Base-by-base conservation (phyloP, 2,113 vertebrate species). In the Danionella cerebrum region DNA sequence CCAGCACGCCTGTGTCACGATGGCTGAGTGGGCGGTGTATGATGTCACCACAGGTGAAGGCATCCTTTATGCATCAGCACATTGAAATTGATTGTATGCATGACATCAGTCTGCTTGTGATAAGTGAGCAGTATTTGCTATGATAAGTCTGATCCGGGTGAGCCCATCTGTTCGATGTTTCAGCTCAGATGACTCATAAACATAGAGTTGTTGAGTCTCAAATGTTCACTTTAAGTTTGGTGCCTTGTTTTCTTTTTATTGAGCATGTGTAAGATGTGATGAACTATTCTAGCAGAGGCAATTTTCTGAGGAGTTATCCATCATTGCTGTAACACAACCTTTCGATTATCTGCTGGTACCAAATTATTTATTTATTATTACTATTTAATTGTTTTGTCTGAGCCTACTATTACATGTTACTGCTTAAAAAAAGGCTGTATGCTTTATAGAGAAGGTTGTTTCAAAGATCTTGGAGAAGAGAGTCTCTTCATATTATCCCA, bases 31-130 rank as follows among this genome's bases (percentile, higher is more conserved):
- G 67, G 18, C 62, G 72, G 42, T 48, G 42, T 60, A 48, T 48
- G 31, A 67, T 55, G 41, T 65, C 21, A 79, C 82, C 85, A 86
- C 82, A 87, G 81, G 86, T 87, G 82, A 84, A 73, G 58, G 44
- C 69, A 78, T 60, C 39, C 27, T 14, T 27, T 29, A 16, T 16
- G 33, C 22, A 21, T 45, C 53, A 33, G 29, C 5, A 16, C 6
- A 2, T 9, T 29, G 13, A 55, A 51, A 31, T 47, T 51, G 11
- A 51, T 44, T 25, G 5, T 21, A 9, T 67, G 10, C 60, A 63
- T 7, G 10, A 12, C 38, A 19, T 38, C 51, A 52, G 27, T 19
- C 14, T 29, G 54, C 47, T 38, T 38, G 24, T 50, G 33, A 62
- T 67, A 75, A 60, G 29, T 67, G 63, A 67, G 55, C 41, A 63